Evolutionary conservation across 2,113 vertebrate genomes (phyloP), one percentile per base, ranked within the genome.

Genomic region (Clarias batrachus): DNA sequence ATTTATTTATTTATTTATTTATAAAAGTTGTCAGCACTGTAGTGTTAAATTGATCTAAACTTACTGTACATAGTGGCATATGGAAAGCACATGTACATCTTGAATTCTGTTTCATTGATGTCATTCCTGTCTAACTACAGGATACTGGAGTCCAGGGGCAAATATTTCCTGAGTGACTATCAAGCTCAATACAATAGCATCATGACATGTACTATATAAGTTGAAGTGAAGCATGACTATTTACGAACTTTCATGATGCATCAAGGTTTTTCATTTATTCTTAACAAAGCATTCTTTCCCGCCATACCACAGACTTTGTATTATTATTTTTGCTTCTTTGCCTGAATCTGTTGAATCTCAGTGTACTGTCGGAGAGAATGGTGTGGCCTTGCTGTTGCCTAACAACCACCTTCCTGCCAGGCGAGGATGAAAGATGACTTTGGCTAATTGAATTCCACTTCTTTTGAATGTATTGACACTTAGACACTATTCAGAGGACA

Each of bases 351-450:
- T 87, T 93, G 91, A 92, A 92, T 92, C 87, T 89, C 80, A 84
- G 68, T 30, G 63, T 68, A 68, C 71, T 80, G 73, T 19, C 66
- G 56, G 77, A 84, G 90, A 93, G 88, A 93, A 93, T 91, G 84
- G 65, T 6, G 6, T 91, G 93, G 91, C 94, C 94, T 94, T 95
- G 94, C 92, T 89, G 94, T 93, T 94, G 93, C 94, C 89, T 93
- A 88, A 95, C 94, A 94, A 95, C 93, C 89, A 37, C 77, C 87
- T 86, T 87, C 68, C 74, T 84, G 76, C 65, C 76, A 78, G 71
- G 82, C 59, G 79, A 86, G 81, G 74, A 88, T 74, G 65, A 83
- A 85, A 86, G 89, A 73, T 48, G 57, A 90, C 91, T 93, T 92
- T 86, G 91, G 37, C 87, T 91, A 90, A 93, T 89, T 93, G 87